Percentiles rank a stretch among this genome's conserved stretches.
Conservation (phyloP, 2,113 vertebrate species). For the Forbesichthys agassizii region DNA sequence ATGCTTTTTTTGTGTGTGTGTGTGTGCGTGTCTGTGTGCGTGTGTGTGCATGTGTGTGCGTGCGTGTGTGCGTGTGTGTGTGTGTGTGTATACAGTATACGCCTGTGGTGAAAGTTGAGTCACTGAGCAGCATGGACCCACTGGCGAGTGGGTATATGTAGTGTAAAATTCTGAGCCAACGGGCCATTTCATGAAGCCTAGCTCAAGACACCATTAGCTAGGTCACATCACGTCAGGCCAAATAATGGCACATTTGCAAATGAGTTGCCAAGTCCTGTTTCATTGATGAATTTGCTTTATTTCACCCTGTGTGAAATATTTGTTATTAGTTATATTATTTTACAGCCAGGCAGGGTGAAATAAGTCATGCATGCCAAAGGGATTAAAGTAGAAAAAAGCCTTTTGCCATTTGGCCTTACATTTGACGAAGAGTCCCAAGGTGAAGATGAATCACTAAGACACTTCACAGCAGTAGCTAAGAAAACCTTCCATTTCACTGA, state of each 20-base stretch:
- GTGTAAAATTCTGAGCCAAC: conserved; percentile 11
- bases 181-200: conserved; percentile 2
- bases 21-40: conserved; percentile 11
- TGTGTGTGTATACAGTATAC: neutral
- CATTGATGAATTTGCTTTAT: neutral
- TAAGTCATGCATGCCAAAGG: too few relatives aligned
- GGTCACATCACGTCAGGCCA: conserved; percentile 23
- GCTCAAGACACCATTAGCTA: conserved; percentile 12
- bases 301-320: too few relatives aligned
- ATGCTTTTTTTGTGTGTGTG: conserved; percentile 1
- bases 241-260: conserved; percentile 14
- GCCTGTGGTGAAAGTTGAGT: conserved; percentile 27
- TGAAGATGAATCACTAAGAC: too few relatives aligned
- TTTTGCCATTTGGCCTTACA: too few relatives aligned
- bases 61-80: neutral
- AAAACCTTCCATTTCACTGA: too few relatives aligned
- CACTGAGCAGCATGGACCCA: conserved; percentile 15
- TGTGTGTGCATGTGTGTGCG: neutral
- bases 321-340: too few relatives aligned
- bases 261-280: conserved; percentile 12
- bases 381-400: too few relatives aligned
- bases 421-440: too few relatives aligned
- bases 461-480: too few relatives aligned
- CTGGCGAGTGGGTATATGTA: conserved; percentile 15
- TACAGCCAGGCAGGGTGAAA: too few relatives aligned